Evolutionary conservation across 2,888 invertebrate species (phyloP).

Genomic region (Nemotelus pantherinus): DNA sequence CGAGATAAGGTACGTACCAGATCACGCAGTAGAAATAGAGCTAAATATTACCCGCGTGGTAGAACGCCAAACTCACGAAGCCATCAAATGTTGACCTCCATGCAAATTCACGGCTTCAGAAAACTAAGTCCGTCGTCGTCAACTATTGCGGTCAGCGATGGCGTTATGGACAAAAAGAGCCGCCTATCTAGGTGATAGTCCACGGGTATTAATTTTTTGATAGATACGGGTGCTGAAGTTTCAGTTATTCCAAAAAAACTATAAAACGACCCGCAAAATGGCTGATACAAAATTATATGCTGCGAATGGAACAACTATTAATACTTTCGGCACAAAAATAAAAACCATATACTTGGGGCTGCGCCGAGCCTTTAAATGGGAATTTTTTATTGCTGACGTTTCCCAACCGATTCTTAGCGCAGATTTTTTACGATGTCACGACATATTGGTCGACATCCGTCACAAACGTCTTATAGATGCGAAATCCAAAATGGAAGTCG

Average conservation of each 20-base stretch:
- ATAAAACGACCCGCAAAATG: not conserved
- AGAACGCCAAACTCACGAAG: not conserved
- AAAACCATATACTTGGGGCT: no score
- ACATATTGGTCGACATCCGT: conserved; percentile 7
- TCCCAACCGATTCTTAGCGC: no score
- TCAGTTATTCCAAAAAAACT: conserved; percentile 14
- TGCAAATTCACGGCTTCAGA: not conserved
- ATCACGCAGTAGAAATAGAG: not conserved
- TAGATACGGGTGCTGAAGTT: conserved; percentile 18
- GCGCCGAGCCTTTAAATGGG: no score
- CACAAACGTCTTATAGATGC: not conserved
- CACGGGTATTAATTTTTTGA: not conserved
- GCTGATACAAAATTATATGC: no score
- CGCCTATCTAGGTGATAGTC: not conserved
- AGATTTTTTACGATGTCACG: no score
- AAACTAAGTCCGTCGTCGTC: conserved; percentile 12
- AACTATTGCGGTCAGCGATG: not conserved
- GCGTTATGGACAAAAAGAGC: no score
- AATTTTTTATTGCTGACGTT: no score
- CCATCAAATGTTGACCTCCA: not conserved
- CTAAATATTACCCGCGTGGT: not conserved
- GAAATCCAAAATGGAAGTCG: not conserved
- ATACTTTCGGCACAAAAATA: no score
- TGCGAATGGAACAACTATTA: no score
- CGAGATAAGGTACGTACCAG: no score